Evolutionary conservation across 1,140 invertebrate genomes (phyloP), one percentile per base, ranked within the genome.

Genomic region (Adoxophyes honmai): DNA sequence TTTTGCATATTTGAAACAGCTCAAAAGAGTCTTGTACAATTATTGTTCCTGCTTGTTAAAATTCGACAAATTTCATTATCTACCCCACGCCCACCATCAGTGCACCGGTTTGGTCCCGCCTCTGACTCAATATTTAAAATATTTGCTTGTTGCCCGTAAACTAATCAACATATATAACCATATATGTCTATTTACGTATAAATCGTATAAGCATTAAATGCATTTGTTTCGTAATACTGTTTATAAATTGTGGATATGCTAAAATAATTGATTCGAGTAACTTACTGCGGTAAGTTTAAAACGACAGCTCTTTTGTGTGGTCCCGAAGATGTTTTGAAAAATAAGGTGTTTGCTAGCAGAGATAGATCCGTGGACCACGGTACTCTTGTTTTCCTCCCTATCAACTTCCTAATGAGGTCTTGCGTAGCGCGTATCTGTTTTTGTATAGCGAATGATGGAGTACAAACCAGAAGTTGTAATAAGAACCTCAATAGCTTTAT

Each of bases 51-150:
- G 60, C 39, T 62, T 36, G 39, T 63, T 54, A 37, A 57, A 55
- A 37, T 54, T 53, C 64, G 71, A 78, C 73, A 77, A 76, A 78
- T 62, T 70, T 73, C 59, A 53, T n/a, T 65, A 60, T 65, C 39
- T 76, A 74, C 75, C 81, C 81, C 74, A 65, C 71, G 73, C 68
- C 70, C 62, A 59, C 61, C 52, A 44, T 78, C 76, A 69, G 77
- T 84, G 85, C 81, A 85, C 85, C 80, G 83, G 85, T 85, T 88
- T 88, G 85, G 85, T 84, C 85, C 85, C 84, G 55, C 54, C 57
- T 60, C 55, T 13, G 10, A 51, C 53, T 68, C 34, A 61, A 13
- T 37, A n/a, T 55, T 52, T 37, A 34, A 35, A 55, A 11, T 52
- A 38, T 54, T 55, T 42, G 37, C 35, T 36, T 57, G 54, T 60